A percentile compares a stretch with the other conserved stretches of the same genome.
Conservation (phyloP, 2,888 invertebrate genomes). For the Nephrotoma appendiculata region DNA sequence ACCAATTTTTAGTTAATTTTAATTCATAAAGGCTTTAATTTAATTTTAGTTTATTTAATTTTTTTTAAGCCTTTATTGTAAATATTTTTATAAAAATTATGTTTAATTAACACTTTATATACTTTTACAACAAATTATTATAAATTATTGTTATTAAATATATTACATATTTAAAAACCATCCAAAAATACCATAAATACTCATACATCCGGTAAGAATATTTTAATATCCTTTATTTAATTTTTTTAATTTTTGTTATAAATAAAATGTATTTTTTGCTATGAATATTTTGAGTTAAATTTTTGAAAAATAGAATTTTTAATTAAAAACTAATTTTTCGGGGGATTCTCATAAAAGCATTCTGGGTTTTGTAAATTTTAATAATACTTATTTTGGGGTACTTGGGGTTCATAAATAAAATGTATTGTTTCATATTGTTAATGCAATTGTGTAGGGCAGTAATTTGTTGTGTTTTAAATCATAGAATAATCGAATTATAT, state of each 20-base stretch:
- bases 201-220: conserved; percentile 19
- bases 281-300: neutral
- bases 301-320: neutral
- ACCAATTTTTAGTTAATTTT: neutral
- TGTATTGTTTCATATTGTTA: no score
- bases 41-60: neutral
- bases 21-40: neutral
- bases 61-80: neutral
- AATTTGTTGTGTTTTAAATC: neutral
- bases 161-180: neutral
- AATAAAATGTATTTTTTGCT: neutral
- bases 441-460: neutral
- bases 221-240: conserved; percentile 12
- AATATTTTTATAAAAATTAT: neutral
- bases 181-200: conserved; percentile 14
- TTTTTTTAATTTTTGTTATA: conserved; percentile 6
- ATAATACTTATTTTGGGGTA: no score
- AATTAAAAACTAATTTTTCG: neutral
- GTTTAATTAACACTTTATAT: neutral
- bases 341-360: neutral
- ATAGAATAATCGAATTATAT: neutral
- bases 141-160: neutral
- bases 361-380: no score
- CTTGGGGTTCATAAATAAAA: no score
- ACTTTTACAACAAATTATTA: neutral